Base-by-base conservation (phyloP, 2,888 invertebrate species). In the Meliscaeva auricollis region DNA sequence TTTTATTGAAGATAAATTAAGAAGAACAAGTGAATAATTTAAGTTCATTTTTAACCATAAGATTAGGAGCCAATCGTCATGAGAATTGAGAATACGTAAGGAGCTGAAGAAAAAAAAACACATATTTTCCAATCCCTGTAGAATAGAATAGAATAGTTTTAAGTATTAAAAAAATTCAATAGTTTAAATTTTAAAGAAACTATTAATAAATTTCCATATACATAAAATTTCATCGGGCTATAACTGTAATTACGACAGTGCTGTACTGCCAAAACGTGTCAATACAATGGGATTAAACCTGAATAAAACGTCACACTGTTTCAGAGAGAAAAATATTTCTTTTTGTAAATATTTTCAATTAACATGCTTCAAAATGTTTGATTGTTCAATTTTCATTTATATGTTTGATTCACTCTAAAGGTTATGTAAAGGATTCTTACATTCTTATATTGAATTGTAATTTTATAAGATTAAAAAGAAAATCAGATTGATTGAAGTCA, bases 311-410 rank as follows among this genome's bases (percentile, higher is more conserved):
- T 66, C 56, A 46, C 35, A 69, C 62, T 60, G 64, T 74, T 35
- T 32, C 15, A 26, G 1, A 64, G 30, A 17, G 0, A 64, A 66
- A 77, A 70, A 66, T 66, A 11, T 56, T 17, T 56, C 20, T 38
- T 32, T 11, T 69, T 69, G 46, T 17, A 69, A 69, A 73, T 62
- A 69, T 74, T 69, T 78, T 60, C 72, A 77, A 82, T 82, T 64
- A 78, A 35, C 56, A 44, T 52, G 15, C 13, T 5, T 54, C 20
- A 17, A 26, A 35, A n/a, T 22, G 20, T 2, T 52, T 17, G 5
- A 9, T 22, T 26, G 13, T 54, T 26, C 22, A 69, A 15, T 17
- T 3, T 13, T 7, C 13, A 35, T 35, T 17, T 15, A 15, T 6
- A 11, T n/a, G n/a, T 54, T 41, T n/a, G n/a, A 4, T 26, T n/a